Base-by-base conservation (phyloP, 2,113 vertebrate genomes). In the Clarias gariepinus region DNA sequence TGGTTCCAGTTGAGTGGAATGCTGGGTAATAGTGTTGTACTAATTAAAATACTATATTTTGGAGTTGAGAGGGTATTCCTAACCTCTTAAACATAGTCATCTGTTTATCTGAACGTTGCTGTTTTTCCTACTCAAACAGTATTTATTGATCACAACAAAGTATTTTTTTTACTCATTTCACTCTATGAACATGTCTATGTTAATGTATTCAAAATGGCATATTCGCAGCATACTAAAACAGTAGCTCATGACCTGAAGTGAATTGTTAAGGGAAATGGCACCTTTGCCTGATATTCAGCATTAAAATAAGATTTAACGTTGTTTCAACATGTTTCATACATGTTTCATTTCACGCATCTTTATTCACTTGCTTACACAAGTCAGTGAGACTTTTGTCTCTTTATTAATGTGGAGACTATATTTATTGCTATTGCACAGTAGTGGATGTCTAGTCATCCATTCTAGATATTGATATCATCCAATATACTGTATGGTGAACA, bases 41-140 rank as follows among this genome's bases (percentile, higher is more conserved):
- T 91, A 88, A 91, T 91, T 88, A 86, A 88, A 91, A 89, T 64
- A 90, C 92, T 92, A 92, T 89, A 92, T 91, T 89, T 89, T 90
- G 83, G 60, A 92, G 82, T 90, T 78, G 80, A 87, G 80, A 68
- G 86, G 90, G 85, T 87, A 86, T 88, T 89, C 52, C 19, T 19
- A 9, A 11, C 8, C 69, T 87, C 82, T 76, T 87, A 47, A 47
- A 47, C 47, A 47, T 47, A 47, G 47, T 47, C 73, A n/a, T 90
- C 90, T 83, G 89, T 92, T 90, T 91, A 91, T 89, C 89, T 82
- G 90, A 90, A 90, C 90, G 89, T 25, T 63, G 53, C 16, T 1
- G 10, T 79, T 86, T 86, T 63, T 74, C 30, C 18, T 36, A 89
- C 79, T 90, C 89, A 89, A 69, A 81, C 81, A 82, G 81, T 83